Conservation (phyloP, 2,113 vertebrate species). For the Hemiscyllium ocellatum region DNA sequence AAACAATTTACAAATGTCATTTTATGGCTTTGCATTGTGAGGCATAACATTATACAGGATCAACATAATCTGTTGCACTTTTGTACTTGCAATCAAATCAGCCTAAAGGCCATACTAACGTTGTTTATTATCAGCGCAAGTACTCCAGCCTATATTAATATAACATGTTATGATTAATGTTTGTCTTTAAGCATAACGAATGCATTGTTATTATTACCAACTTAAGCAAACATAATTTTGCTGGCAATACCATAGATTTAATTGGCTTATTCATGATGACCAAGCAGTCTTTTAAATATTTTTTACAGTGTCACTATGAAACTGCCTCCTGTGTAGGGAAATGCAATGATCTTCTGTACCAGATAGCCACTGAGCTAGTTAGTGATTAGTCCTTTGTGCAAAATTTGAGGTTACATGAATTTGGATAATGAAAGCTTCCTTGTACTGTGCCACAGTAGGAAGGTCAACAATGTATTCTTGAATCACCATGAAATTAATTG, state of each 20-base stretch:
- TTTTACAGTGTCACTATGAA: not conserved
- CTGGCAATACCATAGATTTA: not conserved
- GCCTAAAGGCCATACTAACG: not conserved
- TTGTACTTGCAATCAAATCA: slow-evolving; percentile 16
- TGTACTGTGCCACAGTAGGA: not conserved
- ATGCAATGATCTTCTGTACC: not conserved
- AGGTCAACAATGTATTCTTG: not conserved
- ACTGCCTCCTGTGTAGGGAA: not conserved
- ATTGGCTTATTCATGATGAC: not conserved
- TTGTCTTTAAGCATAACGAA: not conserved
- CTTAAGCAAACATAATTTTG: not conserved
- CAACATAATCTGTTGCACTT: slow-evolving; percentile 25
- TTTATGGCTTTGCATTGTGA: not conserved
- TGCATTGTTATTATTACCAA: not conserved
- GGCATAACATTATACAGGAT: not conserved
- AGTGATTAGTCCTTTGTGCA: slow-evolving; percentile 12
- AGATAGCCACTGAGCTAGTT: not conserved
- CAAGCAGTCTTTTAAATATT: not conserved
- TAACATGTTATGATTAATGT: not conserved
- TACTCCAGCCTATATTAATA: slow-evolving; percentile 3
- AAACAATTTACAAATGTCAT: not conserved
- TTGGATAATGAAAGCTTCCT: slow-evolving; percentile 17
- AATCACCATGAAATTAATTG: not conserved
- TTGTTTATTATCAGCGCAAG: not conserved
- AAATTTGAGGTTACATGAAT: slow-evolving; percentile 29